Conservation (phyloP, 2,888 invertebrate species). For the Orgyia antiqua region DNA sequence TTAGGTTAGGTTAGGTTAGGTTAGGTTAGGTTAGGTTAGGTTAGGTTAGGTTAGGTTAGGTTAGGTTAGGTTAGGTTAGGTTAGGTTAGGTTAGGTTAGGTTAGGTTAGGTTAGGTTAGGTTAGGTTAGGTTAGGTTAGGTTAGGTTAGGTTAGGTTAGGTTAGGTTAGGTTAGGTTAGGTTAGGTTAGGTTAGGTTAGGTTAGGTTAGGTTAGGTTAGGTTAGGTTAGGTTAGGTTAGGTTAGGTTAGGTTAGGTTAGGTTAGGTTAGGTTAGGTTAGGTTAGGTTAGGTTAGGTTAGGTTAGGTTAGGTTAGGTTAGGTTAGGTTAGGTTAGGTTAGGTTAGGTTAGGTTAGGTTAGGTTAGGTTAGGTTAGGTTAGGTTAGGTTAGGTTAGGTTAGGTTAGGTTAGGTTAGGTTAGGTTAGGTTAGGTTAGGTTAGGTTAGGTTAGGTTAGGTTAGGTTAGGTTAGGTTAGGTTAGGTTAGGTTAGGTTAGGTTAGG, state of each 20-base stretch:
- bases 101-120: conserved; percentile 6
- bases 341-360: too few relatives aligned
- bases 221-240: too few relatives aligned
- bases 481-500: conserved; percentile 1
- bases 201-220: too few relatives aligned
- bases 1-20: conserved; percentile 11
- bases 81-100: conserved; percentile 8
- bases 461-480: conserved; percentile 5
- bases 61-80: conserved; percentile 10
- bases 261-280: too few relatives aligned
- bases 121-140: conserved; percentile 11
- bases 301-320: too few relatives aligned
- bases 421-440: conserved; percentile 6
- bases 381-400: conserved; percentile 18
- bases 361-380: conserved; percentile 17
- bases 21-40: conserved; percentile 10
- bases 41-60: conserved; percentile 6
- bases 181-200: conserved; percentile 14
- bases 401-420: conserved; percentile 10
- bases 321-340: too few relatives aligned
- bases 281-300: too few relatives aligned
- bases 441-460: conserved; percentile 6
- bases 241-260: too few relatives aligned
- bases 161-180: conserved; percentile 11
- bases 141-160: conserved; percentile 13